A percentile compares a stretch with the other conserved stretches of the same genome.
Conservation (phyloP, 2,797 vertebrate genomes). For the Propithecus perrieri region DNA sequence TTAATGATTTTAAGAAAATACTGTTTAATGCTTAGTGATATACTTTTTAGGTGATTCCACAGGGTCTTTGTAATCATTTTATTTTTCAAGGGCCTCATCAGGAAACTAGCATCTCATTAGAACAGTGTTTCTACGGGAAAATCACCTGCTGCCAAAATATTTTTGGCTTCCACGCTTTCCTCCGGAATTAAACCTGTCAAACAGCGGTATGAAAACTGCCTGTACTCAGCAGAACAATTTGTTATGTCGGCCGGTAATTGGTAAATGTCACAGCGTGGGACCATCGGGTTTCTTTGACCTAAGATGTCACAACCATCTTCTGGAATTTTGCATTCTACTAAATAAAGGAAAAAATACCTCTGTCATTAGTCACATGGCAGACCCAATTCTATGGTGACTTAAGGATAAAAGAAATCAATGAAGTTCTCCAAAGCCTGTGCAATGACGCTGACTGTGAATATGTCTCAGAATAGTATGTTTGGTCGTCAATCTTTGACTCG, state of each 20-base stretch:
- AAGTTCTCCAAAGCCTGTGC: background rate
- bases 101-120: slow-evolving; percentile 33
- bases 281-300: background rate
- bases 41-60: background rate
- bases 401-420: background rate
- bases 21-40: background rate
- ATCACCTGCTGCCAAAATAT: slow-evolving; percentile 23
- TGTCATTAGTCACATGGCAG: background rate
- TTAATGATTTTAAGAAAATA: background rate
- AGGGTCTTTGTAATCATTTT: slow-evolving; percentile 1
- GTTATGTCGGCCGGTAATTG: background rate
- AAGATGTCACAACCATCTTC: background rate
- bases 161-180: slow-evolving; percentile 22
- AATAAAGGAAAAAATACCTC: background rate
- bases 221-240: slow-evolving; percentile 1
- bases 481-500: background rate
- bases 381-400: background rate
- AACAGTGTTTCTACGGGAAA: slow-evolving; percentile 1
- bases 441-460: background rate
- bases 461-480: background rate
- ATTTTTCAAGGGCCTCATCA: slow-evolving; percentile 30
- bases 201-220: slow-evolving; percentile 25
- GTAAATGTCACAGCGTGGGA: background rate
- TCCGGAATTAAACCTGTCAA: slow-evolving; percentile 30
- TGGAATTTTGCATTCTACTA: background rate